phyloP scores from a whole-genome alignment of 2,888 invertebrate genomes.

The Dryobotodes eremita region DNA sequence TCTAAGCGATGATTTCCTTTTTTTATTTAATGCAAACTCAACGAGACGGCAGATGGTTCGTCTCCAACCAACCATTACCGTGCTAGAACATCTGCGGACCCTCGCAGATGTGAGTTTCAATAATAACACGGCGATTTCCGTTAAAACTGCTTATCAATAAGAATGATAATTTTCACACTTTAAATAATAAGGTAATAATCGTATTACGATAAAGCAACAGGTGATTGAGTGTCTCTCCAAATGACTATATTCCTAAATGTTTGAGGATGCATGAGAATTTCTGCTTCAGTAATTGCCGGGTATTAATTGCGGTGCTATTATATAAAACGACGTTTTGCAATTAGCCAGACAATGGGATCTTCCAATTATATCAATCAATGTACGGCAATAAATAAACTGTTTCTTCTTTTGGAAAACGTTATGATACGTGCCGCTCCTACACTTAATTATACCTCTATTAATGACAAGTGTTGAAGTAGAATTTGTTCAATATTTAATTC shows the following conservation, averaged over 20 bases:
- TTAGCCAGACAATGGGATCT: constrained; percentile 33
- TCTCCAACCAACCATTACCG: constrained; percentile 21
- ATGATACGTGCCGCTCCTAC: constrained; percentile 13
- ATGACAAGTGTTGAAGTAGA: constrained; percentile 13
- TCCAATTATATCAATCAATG: constrained; percentile 49
- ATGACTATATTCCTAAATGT: constrained; percentile 49
- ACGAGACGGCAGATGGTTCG: constrained; percentile 51
- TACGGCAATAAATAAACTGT: constrained; percentile 22
- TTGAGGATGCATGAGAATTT: constrained; percentile 35
- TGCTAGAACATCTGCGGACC: constrained; percentile 50
- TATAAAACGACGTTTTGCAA: constrained; percentile 32
- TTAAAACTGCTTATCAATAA: constrained; percentile 34
- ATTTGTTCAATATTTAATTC: constrained; percentile 12
- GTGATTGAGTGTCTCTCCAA: constrained; percentile 31
- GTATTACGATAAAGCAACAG: constrained; percentile 42
- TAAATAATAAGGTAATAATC: constrained; percentile 46
- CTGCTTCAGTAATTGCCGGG: constrained; percentile 38
- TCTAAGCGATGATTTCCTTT: constrained; percentile 44
- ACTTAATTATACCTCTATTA: constrained; percentile 22
- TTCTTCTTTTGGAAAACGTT: constrained; percentile 4
- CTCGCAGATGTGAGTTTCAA: constrained; percentile 52
- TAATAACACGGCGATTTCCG: constrained; percentile 41
- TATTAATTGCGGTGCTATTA: constrained; percentile 44
- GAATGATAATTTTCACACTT: constrained; percentile 57
- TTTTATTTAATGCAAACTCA: constrained; percentile 40